Evolutionary conservation across 2,113 vertebrate species (phyloP).

Genomic region (Lipophrys pholis): DNA sequence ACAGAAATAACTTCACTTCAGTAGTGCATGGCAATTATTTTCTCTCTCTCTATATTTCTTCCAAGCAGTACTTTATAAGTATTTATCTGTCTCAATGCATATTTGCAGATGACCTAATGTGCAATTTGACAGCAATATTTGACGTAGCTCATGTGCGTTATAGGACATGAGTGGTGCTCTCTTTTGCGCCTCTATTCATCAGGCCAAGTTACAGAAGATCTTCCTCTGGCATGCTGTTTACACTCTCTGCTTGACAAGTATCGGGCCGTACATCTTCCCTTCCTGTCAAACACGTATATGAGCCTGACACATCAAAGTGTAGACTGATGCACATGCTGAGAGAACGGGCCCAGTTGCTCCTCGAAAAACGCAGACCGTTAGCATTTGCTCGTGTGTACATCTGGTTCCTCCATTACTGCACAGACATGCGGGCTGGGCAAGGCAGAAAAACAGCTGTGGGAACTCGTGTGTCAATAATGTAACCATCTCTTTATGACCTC

Average conservation of each 20-base stretch:
- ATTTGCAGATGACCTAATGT: too few species aligned
- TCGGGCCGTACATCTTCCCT: constrained; percentile 16
- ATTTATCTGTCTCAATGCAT: too few species aligned
- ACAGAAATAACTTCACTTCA: too few species aligned
- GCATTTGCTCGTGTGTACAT: constrained; percentile 39
- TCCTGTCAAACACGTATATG: constrained; percentile 36
- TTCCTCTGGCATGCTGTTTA: constrained; percentile 27
- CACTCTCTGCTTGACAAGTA: constrained; percentile 31
- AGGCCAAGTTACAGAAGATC: neutral
- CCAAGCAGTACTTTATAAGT: too few species aligned
- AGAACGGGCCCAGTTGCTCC: constrained; percentile 35
- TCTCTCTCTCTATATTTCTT: too few species aligned
- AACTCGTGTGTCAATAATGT: constrained; percentile 9
- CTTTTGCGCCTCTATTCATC: too few species aligned
- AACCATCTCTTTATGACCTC: constrained; percentile 9
- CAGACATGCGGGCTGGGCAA: constrained; percentile 39
- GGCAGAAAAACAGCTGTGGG: constrained; percentile 36
- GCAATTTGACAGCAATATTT: too few species aligned
- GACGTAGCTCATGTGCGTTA: too few species aligned
- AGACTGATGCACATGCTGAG: constrained; percentile 11
- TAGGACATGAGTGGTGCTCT: too few species aligned
- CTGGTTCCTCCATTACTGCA: constrained; percentile 55
- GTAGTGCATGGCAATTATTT: too few species aligned
- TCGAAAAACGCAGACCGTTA: constrained; percentile 39
- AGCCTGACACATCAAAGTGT: constrained; percentile 57